Evolutionary conservation across 2,888 invertebrate species (phyloP).

Genomic region (Fragum sueziense): DNA sequence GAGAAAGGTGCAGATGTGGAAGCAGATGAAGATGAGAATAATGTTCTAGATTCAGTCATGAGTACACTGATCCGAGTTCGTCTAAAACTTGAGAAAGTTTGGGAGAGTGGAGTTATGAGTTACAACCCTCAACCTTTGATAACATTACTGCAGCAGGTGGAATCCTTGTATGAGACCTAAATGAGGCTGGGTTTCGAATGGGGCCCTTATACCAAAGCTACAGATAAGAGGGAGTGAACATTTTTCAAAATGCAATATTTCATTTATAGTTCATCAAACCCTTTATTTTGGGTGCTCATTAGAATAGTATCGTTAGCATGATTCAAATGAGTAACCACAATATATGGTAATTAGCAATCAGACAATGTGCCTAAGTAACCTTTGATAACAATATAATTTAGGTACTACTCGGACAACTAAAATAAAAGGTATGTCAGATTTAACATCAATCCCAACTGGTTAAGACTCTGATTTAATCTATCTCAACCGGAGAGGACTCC

Average conservation of each 20-base stretch:
- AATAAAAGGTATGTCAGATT: no score
- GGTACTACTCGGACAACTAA: no score
- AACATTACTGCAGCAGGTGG: constrained; percentile 48
- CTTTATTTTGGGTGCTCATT: not conserved
- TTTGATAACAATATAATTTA: no score
- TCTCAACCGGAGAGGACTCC: no score
- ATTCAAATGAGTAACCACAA: no score
- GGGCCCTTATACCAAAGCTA: no score
- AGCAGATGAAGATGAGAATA: not conserved
- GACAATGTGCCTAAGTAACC: no score
- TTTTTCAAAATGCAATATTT: not conserved
- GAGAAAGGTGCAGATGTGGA: not conserved
- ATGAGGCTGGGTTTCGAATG: not conserved
- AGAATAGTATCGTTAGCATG: not conserved
- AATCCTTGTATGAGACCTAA: constrained; percentile 55
- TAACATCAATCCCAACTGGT: no score
- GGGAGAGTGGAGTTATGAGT: constrained; percentile 39
- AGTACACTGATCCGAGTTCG: constrained; percentile 58
- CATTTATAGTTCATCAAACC: not conserved
- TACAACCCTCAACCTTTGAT: constrained; percentile 63
- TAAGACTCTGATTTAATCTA: no score
- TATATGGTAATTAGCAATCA: no score
- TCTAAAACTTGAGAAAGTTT: constrained; percentile 60
- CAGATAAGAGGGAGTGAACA: not conserved
- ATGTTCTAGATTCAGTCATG: constrained; percentile 56